Evolutionary conservation across 92 coral and sea anemone genomes (phyloP), one percentile per base, ranked within the genome.

Genomic region (Paragorgia papillata): DNA sequence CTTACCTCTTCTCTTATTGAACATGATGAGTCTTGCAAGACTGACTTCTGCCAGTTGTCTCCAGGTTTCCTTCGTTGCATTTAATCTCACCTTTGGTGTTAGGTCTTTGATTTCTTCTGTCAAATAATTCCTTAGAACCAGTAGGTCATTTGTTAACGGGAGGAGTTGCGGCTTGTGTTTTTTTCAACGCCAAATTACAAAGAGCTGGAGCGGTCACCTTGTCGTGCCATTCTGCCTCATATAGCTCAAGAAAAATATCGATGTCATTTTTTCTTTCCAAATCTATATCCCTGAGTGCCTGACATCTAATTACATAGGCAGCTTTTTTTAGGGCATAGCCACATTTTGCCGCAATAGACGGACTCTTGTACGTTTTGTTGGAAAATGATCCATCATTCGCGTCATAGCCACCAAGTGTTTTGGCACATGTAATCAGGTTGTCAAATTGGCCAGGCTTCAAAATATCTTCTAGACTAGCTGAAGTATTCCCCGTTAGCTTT

Each of bases 1-100:
- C 44, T 76, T 64, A 64, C 71, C 48, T 37, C 90, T 76, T 62
- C 84, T 54, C 58, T 86, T 86, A 77, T 86, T 86, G 27, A 82
- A 86, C 22, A 78, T 37, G 4, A 78, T 82, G 20, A 86, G 10
- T 6, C 90, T 30, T 1, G 87, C 79, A 49, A 79, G 49, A 0
- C 83, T 76, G 0, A 73, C 73, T 29, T 82, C 83, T 7, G 87
- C 87, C 0, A 86, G 33, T 20, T 27, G 31, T 1, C 66, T 9
- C 84, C 87, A 86, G 28, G 69, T 35, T 64, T 64, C 51, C 13
- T 14, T 15, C 14, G 15, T 64, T 10, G 48, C 49, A 13, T 64
- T 12, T n/a, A 4, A 2, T 18, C 18, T 32, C 20, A 64, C 71
- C 10, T 33, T 25, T 8, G 17, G 9, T 32, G 71, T 32, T 6